Evolutionary conservation across 2,888 invertebrate species (phyloP), one percentile per base, ranked within the genome.

Genomic region (Acanthoscelides obtectus): DNA sequence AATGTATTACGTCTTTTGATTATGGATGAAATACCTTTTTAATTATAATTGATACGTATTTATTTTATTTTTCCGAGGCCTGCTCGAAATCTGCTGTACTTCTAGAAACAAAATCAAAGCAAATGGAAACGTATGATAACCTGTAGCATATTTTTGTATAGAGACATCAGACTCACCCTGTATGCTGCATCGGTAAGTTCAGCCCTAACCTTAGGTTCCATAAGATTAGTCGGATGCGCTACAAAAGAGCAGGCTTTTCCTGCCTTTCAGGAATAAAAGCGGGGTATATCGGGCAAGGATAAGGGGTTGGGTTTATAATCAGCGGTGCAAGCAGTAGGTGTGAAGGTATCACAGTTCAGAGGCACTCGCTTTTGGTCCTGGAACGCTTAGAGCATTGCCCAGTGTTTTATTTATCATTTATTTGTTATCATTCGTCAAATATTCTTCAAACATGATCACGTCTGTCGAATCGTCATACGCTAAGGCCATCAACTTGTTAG

Each of bases 271-370:
- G 45, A 45, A 72, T 73, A 73, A 72, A 69, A 70, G 72, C 72
- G 74, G 71, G 76, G 73, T 72, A 71, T 69, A 70, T 69, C 69
- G 75, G 72, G 70, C 25, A 73, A 70, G 69, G 72, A 72, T 73
- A 75, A 76, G 79, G 77, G 76, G 75, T 79, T 79, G 76, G 69
- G 66, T 71, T 74, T 77, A 66, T 20, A 20, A 19, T 22, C 67
- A 81, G 81, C 80, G 80, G 81, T 82, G 82, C 81, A 78, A 77
- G 76, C 75, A 81, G 82, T 81, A 77, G 78, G 78, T 82, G 83
- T 83, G 83, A 83, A 79, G 81, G 81, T 85, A 85, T 85, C 85
- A 85, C 85, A 85, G 85, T 83, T 80, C 83, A 81, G 83, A 85
- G 85, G 85, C 86, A 85, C 85, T 85, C 85, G 85, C 86, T 84